phyloP scores from a whole-genome alignment of 1,140 invertebrate genomes.

The Drosophila burlai region DNA sequence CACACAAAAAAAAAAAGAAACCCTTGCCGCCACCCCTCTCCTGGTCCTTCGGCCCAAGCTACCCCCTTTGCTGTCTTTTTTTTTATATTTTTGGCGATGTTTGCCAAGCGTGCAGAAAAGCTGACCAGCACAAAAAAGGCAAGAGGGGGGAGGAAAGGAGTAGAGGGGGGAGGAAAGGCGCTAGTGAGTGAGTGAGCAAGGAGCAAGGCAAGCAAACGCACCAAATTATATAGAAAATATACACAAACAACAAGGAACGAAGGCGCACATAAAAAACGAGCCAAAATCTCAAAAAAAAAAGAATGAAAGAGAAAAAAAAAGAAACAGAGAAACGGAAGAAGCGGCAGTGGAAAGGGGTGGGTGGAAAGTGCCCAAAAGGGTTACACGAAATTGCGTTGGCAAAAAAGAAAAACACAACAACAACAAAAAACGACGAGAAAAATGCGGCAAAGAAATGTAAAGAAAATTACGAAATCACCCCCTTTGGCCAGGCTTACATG shows the following conservation, averaged over 20 bases:
- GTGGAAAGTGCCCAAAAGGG: conserved; percentile 64
- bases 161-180: not conserved
- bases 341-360: not conserved
- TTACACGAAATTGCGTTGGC: conserved; percentile 67
- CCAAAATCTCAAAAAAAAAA: conserved; percentile 53
- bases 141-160: not conserved
- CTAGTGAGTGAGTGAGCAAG: not conserved
- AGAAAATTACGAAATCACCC: conserved; percentile 83
- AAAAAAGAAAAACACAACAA: conserved; percentile 10
- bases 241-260: conserved; percentile 37
- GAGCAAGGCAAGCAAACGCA: conserved; percentile 49
- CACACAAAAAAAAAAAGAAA: conserved; percentile 11
- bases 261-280: conserved; percentile 57
- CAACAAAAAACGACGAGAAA: conserved; percentile 4
- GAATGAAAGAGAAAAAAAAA: conserved; percentile 37
- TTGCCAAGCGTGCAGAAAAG: conserved; percentile 79
- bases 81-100: conserved; percentile 44
- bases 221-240: conserved; percentile 78
- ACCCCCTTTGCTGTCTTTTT: conserved; percentile 13
- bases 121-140: conserved; percentile 77
- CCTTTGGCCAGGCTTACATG: conserved; percentile 82
- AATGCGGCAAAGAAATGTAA: conserved; percentile 77
- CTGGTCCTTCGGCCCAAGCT: not conserved
- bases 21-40: conserved; percentile 38
- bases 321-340: conserved; percentile 21